Base-by-base conservation (phyloP, 2,797 vertebrate species). In the Zenarchopterus dispar region DNA sequence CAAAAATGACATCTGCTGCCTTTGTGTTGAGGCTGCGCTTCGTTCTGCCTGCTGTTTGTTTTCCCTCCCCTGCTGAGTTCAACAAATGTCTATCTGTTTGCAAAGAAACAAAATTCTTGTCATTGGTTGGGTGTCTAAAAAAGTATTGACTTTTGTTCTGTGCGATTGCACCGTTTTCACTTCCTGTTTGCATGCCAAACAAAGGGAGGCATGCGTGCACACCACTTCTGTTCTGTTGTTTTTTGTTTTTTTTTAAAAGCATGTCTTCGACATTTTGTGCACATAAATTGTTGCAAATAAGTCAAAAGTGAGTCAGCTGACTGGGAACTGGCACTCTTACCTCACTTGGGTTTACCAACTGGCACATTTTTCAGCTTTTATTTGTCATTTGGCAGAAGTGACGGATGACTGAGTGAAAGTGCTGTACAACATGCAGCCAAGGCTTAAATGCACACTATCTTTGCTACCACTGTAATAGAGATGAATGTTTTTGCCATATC, bases 1-100 rank as follows among this genome's bases (percentile, higher is more conserved):
- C 75, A 69, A 61, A 81, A 82, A 76, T 73, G 67, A 75, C 80
- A 84, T 89, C 66, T 87, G 80, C 82, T 84, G 69, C 78, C 87
- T 90, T 89, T 87, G 77, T 86, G 77, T 81, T 1, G 11, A 72
- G 77, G 68, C 68, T 18, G 33, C 18, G 53, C 73, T 70, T 72
- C 43, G 43, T 61, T 80, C 51, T 62, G 62, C 62, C 22, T 5
- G 46, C 62, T 85, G 74, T 85, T 83, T 86, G 31, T 81, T 84
- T 86, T 78, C 28, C 43, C 64, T 69, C 73, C 65, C 31, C 60
- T 5, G 52, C 73, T 60, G 65, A 43, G 71, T 56, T 61, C 23
- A 78, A 74, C 53, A 49, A 2, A 67, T 26, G 55, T 54, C 33
- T 49, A 52, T 75, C 68, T 67, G 24, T 68, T 48, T 26, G 13